These are phyloP conservation scores for Ferrisia virgata DNA, from an alignment of 2,888 invertebrate genomes.

Conservation along the genomic window DNA sequence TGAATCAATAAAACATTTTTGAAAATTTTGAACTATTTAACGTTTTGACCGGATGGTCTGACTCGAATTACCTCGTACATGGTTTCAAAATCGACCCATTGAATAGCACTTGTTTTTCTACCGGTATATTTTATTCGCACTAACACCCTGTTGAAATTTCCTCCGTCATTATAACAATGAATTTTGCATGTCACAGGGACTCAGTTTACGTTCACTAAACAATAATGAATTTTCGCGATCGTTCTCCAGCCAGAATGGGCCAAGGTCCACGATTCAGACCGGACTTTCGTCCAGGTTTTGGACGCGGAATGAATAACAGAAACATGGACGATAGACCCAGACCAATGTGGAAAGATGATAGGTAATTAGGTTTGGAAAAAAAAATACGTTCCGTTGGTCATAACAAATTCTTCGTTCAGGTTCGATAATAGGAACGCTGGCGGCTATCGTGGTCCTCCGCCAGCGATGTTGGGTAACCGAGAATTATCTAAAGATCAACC, in stretches of 20 bases:
- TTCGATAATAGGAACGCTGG: constrained; percentile 19
- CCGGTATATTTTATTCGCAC: too few species aligned
- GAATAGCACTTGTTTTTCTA: too few species aligned
- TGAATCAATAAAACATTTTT: too few species aligned
- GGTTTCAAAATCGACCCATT: too few species aligned
- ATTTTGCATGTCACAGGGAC: background rate
- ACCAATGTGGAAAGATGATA: constrained; percentile 32
- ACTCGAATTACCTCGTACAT: too few species aligned
- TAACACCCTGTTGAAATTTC: too few species aligned
- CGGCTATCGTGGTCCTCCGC: background rate
- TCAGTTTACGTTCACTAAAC: background rate
- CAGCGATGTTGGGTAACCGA: background rate
- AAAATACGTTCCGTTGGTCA: background rate
- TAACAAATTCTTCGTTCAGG: background rate
- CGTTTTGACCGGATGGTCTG: too few species aligned
- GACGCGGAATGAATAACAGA: background rate
- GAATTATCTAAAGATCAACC: constrained; percentile 12
- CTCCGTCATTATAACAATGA: background rate
- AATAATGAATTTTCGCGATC: constrained; percentile 26
- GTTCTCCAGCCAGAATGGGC: constrained; percentile 7
- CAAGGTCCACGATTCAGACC: constrained; percentile 23
- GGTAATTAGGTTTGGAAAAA: background rate
- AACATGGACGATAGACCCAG: constrained; percentile 31
- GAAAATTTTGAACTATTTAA: too few species aligned
- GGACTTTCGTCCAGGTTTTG: background rate